Percentiles rank a stretch among this genome's conserved stretches.
Evolutionary conservation across 2,888 invertebrate species (phyloP).

Genomic region (Drosophila formosana): DNA sequence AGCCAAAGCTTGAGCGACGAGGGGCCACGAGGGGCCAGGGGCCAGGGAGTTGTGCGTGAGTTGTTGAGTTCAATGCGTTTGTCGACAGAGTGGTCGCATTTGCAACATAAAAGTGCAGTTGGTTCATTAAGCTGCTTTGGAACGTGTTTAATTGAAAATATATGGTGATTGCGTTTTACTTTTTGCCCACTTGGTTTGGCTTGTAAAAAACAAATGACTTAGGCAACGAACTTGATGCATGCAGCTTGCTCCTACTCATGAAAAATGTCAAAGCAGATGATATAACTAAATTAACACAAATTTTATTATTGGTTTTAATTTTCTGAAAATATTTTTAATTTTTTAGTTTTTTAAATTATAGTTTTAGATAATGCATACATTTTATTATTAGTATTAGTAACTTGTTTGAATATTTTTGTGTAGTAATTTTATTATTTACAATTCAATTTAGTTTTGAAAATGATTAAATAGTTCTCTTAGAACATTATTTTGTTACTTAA

Average conservation of each 20-base stretch:
- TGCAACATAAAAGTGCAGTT: slow-evolving; percentile 58
- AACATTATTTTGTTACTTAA: too few species aligned
- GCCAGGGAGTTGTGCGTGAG: slow-evolving; percentile 23
- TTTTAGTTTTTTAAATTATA: too few species aligned
- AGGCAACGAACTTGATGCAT: slow-evolving; percentile 72
- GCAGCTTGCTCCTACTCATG: background rate
- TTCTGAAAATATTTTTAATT: too few species aligned
- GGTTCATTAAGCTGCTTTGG: slow-evolving; percentile 56
- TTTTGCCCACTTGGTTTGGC: slow-evolving; percentile 36
- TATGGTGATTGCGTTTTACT: slow-evolving; percentile 34
- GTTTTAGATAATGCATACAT: too few species aligned
- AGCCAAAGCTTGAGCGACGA: slow-evolving; percentile 17
- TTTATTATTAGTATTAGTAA: background rate
- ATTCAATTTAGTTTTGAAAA: too few species aligned
- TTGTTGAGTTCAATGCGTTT: slow-evolving; percentile 68
- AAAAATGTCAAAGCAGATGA: background rate
- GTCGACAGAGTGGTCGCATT: slow-evolving; percentile 35
- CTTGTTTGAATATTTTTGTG: too few species aligned
- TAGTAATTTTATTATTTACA: too few species aligned
- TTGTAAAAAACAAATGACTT: slow-evolving; percentile 76
- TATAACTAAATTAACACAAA: too few species aligned
- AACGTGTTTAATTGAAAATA: slow-evolving; percentile 58
- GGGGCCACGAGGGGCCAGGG: slow-evolving; percentile 10
- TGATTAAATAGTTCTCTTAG: too few species aligned
- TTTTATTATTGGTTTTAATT: too few species aligned